A percentile compares a stretch with the other conserved stretches of the same genome.
Evolutionary conservation across 2,888 invertebrate species (phyloP).

Genomic region (Shargacucullia verbasci): DNA sequence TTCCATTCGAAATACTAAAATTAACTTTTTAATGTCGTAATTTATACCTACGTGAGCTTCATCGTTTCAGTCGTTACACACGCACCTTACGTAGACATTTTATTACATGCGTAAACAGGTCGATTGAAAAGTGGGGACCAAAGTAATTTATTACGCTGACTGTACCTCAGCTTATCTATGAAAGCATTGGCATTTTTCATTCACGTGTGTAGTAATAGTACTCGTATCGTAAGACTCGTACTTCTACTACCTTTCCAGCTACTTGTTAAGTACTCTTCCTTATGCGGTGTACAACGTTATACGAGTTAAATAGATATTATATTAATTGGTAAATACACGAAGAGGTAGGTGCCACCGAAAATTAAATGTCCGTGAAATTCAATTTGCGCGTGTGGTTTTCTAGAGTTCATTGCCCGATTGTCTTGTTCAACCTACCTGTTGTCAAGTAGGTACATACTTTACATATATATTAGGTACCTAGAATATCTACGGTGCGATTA

Average conservation of each 20-base stretch:
- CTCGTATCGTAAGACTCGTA: conserved; percentile 5
- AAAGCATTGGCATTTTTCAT: conserved; percentile 39
- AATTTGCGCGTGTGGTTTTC: conserved; percentile 53
- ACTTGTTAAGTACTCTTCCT: not conserved
- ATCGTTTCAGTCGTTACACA: conserved; percentile 18
- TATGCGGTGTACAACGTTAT: no score
- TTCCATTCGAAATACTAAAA: conserved; percentile 11
- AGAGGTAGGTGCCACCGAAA: conserved; percentile 28
- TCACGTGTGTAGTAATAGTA: conserved; percentile 34
- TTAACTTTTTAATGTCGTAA: conserved; percentile 10
- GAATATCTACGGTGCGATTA: not conserved
- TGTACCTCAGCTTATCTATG: conserved; percentile 17
- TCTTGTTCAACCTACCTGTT: conserved; percentile 46
- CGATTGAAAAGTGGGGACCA: conserved; percentile 29
- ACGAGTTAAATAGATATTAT: no score
- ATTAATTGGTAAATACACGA: no score
- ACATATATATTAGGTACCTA: conserved; percentile 4
- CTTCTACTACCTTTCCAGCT: not conserved
- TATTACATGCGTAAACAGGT: conserved; percentile 16
- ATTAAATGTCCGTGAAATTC: conserved; percentile 54
- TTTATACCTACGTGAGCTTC: not conserved
- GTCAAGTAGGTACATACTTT: conserved; percentile 21
- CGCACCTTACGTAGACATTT: conserved; percentile 11
- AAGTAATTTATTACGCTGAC: conserved; percentile 26
- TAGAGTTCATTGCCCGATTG: conserved; percentile 63